Conservation (phyloP, 1,140 invertebrate species). For the Lethocerus indicus region DNA sequence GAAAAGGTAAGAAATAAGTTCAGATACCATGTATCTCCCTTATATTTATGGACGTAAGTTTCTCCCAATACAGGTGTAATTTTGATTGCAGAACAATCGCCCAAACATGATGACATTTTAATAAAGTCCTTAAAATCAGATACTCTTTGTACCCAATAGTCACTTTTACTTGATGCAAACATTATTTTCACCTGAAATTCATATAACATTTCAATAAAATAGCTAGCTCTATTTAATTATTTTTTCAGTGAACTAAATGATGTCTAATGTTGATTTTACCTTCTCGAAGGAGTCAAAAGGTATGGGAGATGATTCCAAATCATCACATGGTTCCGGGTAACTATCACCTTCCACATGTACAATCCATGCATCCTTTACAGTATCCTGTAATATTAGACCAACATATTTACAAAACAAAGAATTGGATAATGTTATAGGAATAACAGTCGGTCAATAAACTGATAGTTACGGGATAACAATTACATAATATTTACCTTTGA, state of each 20-base stretch:
- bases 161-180: not conserved
- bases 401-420: no score
- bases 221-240: not conserved
- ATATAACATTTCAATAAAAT: not conserved
- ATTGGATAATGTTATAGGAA: no score
- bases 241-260: not conserved
- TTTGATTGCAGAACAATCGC: not conserved
- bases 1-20: not conserved
- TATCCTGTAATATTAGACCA: not conserved
- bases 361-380: not conserved
- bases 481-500: no score
- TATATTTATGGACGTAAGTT: not conserved
- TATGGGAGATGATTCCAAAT: no score
- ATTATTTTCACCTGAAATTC: conserved; percentile 5
- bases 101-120: not conserved
- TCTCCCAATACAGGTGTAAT: not conserved
- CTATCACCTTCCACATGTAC: not conserved
- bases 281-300: not conserved
- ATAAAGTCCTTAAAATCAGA: not conserved
- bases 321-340: no score
- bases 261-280: not conserved
- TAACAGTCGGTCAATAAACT: no score
- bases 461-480: no score
- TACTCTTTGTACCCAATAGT: conserved; percentile 1
- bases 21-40: not conserved